Evolutionary conservation across 2,113 vertebrate genomes (phyloP), one percentile per base, ranked within the genome.

Genomic region (Odontesthes bonariensis): DNA sequence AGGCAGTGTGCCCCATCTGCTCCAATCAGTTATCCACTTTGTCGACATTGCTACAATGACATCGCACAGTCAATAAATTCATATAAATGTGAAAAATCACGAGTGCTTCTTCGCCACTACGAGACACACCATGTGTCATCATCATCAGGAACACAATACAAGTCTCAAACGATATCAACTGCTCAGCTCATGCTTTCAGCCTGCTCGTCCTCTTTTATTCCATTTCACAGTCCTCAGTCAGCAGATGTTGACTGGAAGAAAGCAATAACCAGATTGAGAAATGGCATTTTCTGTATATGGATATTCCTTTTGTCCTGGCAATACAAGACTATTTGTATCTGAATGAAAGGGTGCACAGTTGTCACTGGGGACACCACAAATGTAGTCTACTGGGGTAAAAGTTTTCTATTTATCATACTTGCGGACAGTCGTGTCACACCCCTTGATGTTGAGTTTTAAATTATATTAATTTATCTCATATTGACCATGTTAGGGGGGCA

Each of bases 111-210:
- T 47, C 58, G 44, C 58, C 52, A 20, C 68, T 19, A 63, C 40
- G 0, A 47, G 64, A 79, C 79, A 20, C 79, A 74, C 69, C 69
- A 49, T 86, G 81, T 82, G 69, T 90, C 88, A 84, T 90, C 74
- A 82, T 81, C 71, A 85, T 85, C 72, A 84, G 59, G 16, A 59
- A 47, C 75, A 54, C 68, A 76, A 82, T 62, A 60, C 22, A 65
- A 68, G 22, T 61, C 73, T 89, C 83, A 89, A 82, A 89, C 81
- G 73, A 89, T 76, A 75, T 89, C 83, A 77, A 82, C 89, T 80
- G 58, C 72, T 61, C 69, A 53, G 64, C 79, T 89, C 87, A 87
- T 27, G 27, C 27, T 27, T n/a, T 5, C 35, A 8, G 35, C 10
- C 6, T 10, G 44, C 44, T 47, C 14, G 5, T 90, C 88, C 83